Percentiles rank a stretch among this genome's conserved stretches.
phyloP scores from a whole-genome alignment of 2,113 vertebrate genomes.

The Amazona guildingii region DNA sequence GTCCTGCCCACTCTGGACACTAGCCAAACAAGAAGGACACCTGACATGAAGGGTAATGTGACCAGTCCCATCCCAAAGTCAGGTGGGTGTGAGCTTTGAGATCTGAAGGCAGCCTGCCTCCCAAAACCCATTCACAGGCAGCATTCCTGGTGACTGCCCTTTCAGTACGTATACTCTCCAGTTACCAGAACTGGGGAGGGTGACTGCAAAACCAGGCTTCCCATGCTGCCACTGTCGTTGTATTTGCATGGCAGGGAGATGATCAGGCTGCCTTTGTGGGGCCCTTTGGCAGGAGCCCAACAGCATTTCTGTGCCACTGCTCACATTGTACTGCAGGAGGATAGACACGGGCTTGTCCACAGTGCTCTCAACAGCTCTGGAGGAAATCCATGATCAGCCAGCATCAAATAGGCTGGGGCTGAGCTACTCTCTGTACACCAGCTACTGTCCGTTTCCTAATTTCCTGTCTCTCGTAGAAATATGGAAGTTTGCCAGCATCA shows the following conservation, averaged over 20 bases:
- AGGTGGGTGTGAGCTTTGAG: background rate
- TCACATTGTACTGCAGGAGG: conserved; percentile 58
- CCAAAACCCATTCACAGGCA: background rate
- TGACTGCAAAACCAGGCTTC: background rate
- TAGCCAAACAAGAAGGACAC: background rate
- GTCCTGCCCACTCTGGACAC: conserved; percentile 45
- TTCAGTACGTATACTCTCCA: fast-evolving
- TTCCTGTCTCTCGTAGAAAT: background rate
- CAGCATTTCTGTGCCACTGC: conserved; percentile 62
- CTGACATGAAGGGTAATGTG: background rate
- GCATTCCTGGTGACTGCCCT: background rate
- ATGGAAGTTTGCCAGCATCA: background rate
- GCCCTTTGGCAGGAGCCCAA: conserved; percentile 50
- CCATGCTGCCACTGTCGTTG: background rate
- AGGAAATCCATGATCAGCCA: conserved; percentile 13
- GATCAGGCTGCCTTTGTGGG: conserved; percentile 50
- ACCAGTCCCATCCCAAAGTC: background rate
- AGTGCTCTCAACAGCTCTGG: background rate
- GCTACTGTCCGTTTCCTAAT: background rate
- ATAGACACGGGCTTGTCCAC: conserved; percentile 57
- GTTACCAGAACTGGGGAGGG: background rate
- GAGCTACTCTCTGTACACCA: background rate
- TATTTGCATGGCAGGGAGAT: conserved; percentile 8
- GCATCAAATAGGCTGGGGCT: background rate
- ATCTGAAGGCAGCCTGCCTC: background rate